Conservation (phyloP, 2,797 vertebrate genomes). For the Sardinella longiceps region DNA sequence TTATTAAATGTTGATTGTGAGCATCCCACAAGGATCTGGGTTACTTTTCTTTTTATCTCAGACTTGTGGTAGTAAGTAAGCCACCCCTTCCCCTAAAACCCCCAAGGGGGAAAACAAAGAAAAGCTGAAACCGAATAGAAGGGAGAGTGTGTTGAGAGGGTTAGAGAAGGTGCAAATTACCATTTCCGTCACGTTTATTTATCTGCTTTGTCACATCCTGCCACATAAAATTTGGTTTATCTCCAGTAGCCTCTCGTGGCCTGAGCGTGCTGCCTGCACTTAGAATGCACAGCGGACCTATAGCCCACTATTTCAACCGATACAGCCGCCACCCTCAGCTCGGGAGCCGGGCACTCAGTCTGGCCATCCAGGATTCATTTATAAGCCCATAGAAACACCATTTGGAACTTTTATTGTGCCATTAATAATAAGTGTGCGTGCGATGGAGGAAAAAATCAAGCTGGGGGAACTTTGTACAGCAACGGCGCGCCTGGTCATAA, state of each 20-base stretch:
- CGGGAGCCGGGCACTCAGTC: conserved; percentile 26
- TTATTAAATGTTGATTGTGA: conserved; percentile 42
- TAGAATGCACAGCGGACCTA: neutral
- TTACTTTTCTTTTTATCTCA: neutral
- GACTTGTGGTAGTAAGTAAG: neutral
- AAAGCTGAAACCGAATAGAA: neutral
- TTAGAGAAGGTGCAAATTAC: neutral
- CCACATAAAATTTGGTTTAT: conserved; percentile 13
- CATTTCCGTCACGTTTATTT: neutral
- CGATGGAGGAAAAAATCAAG: conserved; percentile 36
- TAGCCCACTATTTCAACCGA: neutral
- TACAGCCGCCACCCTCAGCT: neutral
- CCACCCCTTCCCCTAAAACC: neutral
- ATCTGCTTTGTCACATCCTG: neutral
- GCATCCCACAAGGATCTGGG: conserved; percentile 35
- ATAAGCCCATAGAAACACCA: conserved; percentile 39
- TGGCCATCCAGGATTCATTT: conserved; percentile 44
- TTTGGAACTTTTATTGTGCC: conserved; percentile 48
- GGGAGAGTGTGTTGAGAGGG: neutral
- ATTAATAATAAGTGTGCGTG: conserved; percentile 46
- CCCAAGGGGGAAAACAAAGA: neutral
- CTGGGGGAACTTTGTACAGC: conserved; percentile 41
- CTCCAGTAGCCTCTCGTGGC: neutral
- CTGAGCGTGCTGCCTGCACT: neutral
- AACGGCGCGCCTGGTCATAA: conserved; percentile 42